These are phyloP conservation scores for Verasper variegatus DNA, from an alignment of 2,113 vertebrate species.

Conservation along the genomic window DNA sequence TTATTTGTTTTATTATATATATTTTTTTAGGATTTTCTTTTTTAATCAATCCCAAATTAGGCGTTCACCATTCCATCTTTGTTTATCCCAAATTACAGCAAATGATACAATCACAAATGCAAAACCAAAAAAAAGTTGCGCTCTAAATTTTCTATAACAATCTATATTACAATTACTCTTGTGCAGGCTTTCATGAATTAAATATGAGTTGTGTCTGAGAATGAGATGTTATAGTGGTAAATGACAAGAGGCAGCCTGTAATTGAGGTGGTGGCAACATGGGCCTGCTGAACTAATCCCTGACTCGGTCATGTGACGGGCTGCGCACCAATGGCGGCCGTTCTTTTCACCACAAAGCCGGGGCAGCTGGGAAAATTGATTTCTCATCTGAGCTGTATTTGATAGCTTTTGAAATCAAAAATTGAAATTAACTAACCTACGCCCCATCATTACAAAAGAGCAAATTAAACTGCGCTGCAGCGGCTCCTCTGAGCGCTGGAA, in stretches of 20 bases:
- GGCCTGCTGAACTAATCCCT: conserved; percentile 99
- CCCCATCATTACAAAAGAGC: conserved; percentile 98
- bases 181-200: conserved; percentile 99
- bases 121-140: conserved; percentile 92
- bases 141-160: conserved; percentile 92
- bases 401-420: conserved; percentile 99
- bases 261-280: conserved; percentile 97
- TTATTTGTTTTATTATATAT: conserved; percentile 16
- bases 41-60: conserved; percentile 26
- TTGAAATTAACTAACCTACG: conserved; percentile 99
- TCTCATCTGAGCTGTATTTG: conserved; percentile 99
- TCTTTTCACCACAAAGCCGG: conserved; percentile 91
- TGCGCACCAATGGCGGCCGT: conserved; percentile 86
- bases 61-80: conserved; percentile 39
- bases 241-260: conserved; percentile 99
- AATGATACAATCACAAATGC: conserved; percentile 85
- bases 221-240: conserved; percentile 99
- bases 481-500: conserved; percentile 88
- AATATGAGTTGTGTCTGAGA: conserved; percentile 99
- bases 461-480: conserved; percentile 95
- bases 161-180: conserved; percentile 99
- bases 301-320: conserved; percentile 88
- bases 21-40: not conserved
- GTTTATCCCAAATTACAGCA: conserved; percentile 84
- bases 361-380: conserved; percentile 99